Evolutionary conservation across 2,113 vertebrate species (phyloP), one percentile per base, ranked within the genome.

Genomic region (Monopterus albus): DNA sequence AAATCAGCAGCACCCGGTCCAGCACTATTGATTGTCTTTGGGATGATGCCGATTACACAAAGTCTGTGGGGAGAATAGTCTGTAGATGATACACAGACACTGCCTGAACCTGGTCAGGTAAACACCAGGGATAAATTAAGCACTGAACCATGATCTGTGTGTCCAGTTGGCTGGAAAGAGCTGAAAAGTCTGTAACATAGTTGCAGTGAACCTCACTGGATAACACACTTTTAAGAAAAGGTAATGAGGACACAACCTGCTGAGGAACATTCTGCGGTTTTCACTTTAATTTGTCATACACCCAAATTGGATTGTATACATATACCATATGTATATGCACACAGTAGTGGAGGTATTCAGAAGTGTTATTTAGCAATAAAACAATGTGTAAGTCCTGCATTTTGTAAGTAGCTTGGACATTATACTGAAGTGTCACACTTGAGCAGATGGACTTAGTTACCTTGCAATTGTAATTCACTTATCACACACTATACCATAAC

Each of bases 11-110:
- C 65, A 42, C 20, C 58, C 43, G 25, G 77, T 64, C 50, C 70
- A 61, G 46, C 68, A n/a, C 17, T 85, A 89, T 90, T 76, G 89
- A 89, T 86, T 35, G 26, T 57, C n/a, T n/a, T n/a, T 84, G 76
- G 74, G 61, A 72, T 72, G 71, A 73, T 69, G 87, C 62, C 72
- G 38, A 78, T 72, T 68, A 50, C 65, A 81, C 64, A 77, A 72
- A 83, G 64, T 43, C 47, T 31, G 28, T 7, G n/a, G 0, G 5
- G 42, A 57, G 40, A 71, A 7, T 35, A 38, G 53, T 51, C 36
- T 55, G 67, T 47, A 49, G 57, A 81, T 55, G 83, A 75, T 45
- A 23, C 38, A 70, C 40, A 57, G 81, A 78, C 56, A 72, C 26
- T 39, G 71, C 40, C 62, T 42, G 69, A 59, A 78, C 38, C 62